Base-by-base conservation (phyloP, 2,888 invertebrate species). In the Ariolimax columbianus region DNA sequence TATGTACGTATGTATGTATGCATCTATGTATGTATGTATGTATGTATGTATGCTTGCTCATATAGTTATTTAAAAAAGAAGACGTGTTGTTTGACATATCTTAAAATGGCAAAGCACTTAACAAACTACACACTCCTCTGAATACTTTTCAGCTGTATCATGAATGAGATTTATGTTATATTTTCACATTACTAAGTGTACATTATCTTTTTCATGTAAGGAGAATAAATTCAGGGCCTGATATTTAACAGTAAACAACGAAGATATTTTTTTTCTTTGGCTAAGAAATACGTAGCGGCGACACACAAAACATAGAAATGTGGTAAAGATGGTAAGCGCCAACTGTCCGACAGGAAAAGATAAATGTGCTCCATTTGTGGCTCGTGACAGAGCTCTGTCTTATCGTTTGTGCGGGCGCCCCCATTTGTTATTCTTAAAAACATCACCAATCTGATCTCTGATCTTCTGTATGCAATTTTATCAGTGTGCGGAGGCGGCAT, bases 401-500 rank as follows among this genome's bases (percentile, higher is more conserved):
- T 43, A 30, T 43, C 43, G n/a, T n/a, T 73, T 70, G 38, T 26
- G 26, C 40, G 23, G 40, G 7, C 43, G 23, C 73, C n/a, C n/a
- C 38, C 38, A 63, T 33, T 17, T 51, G 36, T 38, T 33, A 26
- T 23, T 33, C n/a, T 26, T 30, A 72, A 81, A 72, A 72, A 68
- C 51, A 72, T 51, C 47, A 19, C 17, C 11, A 3, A 17, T 40
- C 33, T 33, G 79, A 26, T 66, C 38, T 79, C 36, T 79, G 66
- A 38, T 79, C 38, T 79, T 43, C 51, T 79, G 23, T n/a, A 33
- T 51, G 33, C 17, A 80, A 73, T 19, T 43, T 26, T 43, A 43
- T 43, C 40, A 73, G 43, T 43, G 43, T 43, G 73, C 73, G 73
- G 73, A n/a, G 73, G 73, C 43, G 73, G 73, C n/a, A 63, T 26